Evolutionary conservation across 2,113 vertebrate species (phyloP).

Genomic region (Xiphophorus maculatus): DNA sequence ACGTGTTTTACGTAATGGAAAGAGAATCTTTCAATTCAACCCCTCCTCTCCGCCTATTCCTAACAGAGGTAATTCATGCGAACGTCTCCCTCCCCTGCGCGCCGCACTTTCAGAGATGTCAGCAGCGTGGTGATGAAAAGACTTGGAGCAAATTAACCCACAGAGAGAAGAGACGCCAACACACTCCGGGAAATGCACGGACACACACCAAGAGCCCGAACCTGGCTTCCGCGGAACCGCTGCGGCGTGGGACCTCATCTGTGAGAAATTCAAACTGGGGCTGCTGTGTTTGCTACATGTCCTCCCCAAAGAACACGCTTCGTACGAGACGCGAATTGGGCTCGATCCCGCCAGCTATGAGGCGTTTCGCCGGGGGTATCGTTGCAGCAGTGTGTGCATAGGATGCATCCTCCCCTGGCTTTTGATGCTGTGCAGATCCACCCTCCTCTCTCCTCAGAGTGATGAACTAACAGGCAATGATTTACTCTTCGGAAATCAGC

Average conservation of each 20-base stretch:
- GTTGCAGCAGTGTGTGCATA: slow-evolving; percentile 92
- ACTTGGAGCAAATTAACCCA: slow-evolving; percentile 44
- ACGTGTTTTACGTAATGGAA: slow-evolving; percentile 93
- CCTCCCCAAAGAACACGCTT: slow-evolving; percentile 58
- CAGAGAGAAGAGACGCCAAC: slow-evolving; percentile 39
- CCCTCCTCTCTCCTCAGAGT: slow-evolving; percentile 88
- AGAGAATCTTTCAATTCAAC: slow-evolving; percentile 86
- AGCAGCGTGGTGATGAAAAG: slow-evolving; percentile 66
- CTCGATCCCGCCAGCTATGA: slow-evolving; percentile 77
- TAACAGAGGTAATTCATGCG: slow-evolving; percentile 81
- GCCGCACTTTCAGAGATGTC: slow-evolving; percentile 73
- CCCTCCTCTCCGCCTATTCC: slow-evolving; percentile 85
- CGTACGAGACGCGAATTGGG: slow-evolving; percentile 73
- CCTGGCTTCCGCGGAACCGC: slow-evolving; percentile 71
- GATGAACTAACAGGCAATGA: slow-evolving; percentile 91
- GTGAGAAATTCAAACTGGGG: slow-evolving; percentile 69
- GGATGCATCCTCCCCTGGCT: slow-evolving; percentile 92
- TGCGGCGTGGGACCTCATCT: slow-evolving; percentile 74
- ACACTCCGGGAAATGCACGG: slow-evolving; percentile 58
- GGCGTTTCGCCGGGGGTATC: slow-evolving; percentile 79
- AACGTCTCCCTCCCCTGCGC: slow-evolving; percentile 64
- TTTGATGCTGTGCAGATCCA: slow-evolving; percentile 94
- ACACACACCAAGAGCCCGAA: slow-evolving; percentile 43
- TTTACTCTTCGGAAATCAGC: slow-evolving; percentile 87
- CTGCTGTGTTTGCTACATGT: slow-evolving; percentile 73